These are phyloP conservation scores for Sphyrna mokarran DNA, from an alignment of 2,113 vertebrate species.

Conservation along the genomic window DNA sequence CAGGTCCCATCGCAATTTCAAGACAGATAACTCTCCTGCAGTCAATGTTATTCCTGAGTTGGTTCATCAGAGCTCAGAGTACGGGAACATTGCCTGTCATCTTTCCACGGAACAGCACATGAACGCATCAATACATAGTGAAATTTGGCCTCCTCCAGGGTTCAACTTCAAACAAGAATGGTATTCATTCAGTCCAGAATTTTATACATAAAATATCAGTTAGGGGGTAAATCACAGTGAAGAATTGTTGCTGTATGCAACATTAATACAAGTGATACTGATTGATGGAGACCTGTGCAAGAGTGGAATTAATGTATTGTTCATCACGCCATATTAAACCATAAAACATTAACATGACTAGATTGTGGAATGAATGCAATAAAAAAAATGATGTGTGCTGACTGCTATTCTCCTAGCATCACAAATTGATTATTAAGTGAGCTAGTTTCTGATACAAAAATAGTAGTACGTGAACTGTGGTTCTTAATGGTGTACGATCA, in stretches of 20 bases:
- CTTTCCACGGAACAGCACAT: background rate
- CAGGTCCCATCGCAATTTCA: background rate
- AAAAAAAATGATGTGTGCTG: background rate
- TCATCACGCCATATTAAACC: conserved; percentile 26
- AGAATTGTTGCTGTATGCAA: background rate
- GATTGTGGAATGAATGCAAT: conserved; percentile 18
- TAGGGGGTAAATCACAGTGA: background rate
- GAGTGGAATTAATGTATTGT: conserved; percentile 18
- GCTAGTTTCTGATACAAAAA: background rate
- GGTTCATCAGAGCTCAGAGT: background rate
- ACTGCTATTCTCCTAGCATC: background rate
- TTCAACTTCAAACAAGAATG: conserved; percentile 4
- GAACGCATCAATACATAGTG: background rate
- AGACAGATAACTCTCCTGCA: background rate
- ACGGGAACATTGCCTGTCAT: background rate
- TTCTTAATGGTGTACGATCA: background rate
- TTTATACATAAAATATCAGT: background rate
- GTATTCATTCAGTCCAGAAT: background rate
- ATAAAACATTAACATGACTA: conserved; percentile 26
- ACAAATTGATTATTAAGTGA: background rate
- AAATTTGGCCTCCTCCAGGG: background rate
- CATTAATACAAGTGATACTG: background rate
- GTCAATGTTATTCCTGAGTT: background rate
- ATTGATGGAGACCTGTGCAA: background rate
- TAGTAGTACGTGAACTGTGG: background rate